Percentiles rank a stretch among this genome's conserved stretches.
Evolutionary conservation across 1,140 invertebrate genomes (phyloP).

Genomic region (Papilio glaucus): DNA sequence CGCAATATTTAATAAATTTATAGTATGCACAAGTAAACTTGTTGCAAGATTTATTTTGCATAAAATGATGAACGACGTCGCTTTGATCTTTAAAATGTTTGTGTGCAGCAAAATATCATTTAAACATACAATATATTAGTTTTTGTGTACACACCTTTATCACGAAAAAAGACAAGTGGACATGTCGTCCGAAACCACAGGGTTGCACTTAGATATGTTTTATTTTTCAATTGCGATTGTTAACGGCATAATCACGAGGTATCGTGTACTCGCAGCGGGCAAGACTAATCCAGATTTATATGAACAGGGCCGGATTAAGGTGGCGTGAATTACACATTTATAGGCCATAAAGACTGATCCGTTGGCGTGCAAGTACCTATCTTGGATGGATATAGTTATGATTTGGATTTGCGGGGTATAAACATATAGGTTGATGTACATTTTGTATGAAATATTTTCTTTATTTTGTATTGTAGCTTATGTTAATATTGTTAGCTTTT

Average conservation of each 20-base stretch:
- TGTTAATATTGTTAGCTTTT: too few species aligned
- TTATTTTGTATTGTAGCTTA: background rate
- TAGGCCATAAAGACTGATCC: constrained; percentile 82
- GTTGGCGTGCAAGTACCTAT: constrained; percentile 72
- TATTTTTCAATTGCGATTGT: constrained; percentile 82
- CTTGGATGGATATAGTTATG: constrained; percentile 73
- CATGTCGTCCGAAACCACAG: constrained; percentile 45
- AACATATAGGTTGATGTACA: constrained; percentile 46
- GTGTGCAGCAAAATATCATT: constrained; percentile 1
- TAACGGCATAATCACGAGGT: constrained; percentile 79
- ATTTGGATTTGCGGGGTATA: constrained; percentile 59
- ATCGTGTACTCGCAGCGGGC: constrained; percentile 68
- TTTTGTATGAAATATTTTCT: background rate
- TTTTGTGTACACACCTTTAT: background rate
- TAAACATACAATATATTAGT: background rate
- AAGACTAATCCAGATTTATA: constrained; percentile 81
- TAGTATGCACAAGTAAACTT: background rate
- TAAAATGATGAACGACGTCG: background rate
- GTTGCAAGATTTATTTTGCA: background rate
- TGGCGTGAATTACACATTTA: constrained; percentile 82
- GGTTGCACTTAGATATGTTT: constrained; percentile 56
- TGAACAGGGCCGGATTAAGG: constrained; percentile 77
- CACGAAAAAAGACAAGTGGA: constrained; percentile 14
- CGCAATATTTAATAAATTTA: background rate
- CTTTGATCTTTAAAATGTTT: background rate